phyloP scores from a whole-genome alignment of 2,113 vertebrate species.

The Leptodactylus fuscus region DNA sequence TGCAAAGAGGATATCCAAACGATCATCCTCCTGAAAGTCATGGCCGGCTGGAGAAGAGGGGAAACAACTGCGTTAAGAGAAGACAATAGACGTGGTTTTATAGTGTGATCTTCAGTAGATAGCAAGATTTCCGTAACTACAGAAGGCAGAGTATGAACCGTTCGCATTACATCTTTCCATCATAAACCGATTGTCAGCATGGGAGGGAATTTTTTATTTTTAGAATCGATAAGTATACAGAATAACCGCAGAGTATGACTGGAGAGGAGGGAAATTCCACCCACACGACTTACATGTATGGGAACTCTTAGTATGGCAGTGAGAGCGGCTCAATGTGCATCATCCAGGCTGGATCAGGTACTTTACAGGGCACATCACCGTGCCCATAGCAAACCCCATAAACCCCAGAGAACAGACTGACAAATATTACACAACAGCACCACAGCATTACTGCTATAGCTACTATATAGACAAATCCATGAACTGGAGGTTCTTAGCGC shows the following conservation, averaged over 20 bases:
- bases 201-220: conserved; percentile 10
- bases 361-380: neutral
- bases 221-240: neutral
- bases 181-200: neutral
- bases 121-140: neutral
- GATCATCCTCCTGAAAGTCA: no score
- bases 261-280: conserved; percentile 9
- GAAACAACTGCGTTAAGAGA: no score
- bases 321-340: neutral
- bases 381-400: no score
- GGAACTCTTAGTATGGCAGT: neutral
- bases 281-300: neutral
- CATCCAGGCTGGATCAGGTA: conserved; percentile 8
- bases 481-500: no score
- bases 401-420: no score
- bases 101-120: no score
- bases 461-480: no score
- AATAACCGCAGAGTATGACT: neutral
- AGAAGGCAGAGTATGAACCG: neutral
- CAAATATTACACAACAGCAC: no score
- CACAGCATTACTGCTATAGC: no score
- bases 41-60: no score
- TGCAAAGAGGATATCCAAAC: no score
- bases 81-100: no score
- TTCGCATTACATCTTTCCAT: neutral